Evolutionary conservation across 2,888 invertebrate genomes (phyloP).

Genomic region (Netelia virgata): DNA sequence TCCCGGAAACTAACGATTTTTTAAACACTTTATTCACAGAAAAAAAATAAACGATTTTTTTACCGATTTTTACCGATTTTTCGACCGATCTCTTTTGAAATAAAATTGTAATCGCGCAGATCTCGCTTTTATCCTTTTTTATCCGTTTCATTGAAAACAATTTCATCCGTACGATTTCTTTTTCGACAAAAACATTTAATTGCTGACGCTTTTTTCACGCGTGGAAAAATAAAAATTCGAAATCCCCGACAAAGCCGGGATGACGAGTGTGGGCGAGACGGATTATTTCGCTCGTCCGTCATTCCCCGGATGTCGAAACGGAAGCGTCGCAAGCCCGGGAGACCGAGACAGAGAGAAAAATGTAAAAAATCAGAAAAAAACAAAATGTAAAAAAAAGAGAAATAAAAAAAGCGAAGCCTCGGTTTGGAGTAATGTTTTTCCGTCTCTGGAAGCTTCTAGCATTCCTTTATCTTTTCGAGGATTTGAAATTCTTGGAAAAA

Average conservation of each 20-base stretch:
- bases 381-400: conserved; percentile 46
- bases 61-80: too few species aligned
- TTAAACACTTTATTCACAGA: too few species aligned
- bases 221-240: not conserved
- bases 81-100: too few species aligned
- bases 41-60: too few species aligned
- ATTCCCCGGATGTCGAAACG: conserved; percentile 18
- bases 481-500: not conserved
- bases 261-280: conserved; percentile 49
- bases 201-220: conserved; percentile 4
- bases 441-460: conserved; percentile 68
- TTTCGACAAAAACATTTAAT: not conserved
- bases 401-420: conserved; percentile 78
- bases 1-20: conserved; percentile 13
- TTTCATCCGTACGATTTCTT: conserved; percentile 9
- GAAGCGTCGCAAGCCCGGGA: conserved; percentile 5
- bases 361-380: conserved; percentile 52
- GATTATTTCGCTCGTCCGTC: conserved; percentile 61
- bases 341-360: conserved; percentile 20
- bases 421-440: conserved; percentile 71
- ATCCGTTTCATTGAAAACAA: too few species aligned
- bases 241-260: conserved; percentile 1
- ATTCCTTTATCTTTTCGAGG: conserved; percentile 47
- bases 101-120: too few species aligned
- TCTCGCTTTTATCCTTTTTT: too few species aligned